phyloP scores from a whole-genome alignment of 1,140 invertebrate genomes.

The Idris sp. region DNA sequence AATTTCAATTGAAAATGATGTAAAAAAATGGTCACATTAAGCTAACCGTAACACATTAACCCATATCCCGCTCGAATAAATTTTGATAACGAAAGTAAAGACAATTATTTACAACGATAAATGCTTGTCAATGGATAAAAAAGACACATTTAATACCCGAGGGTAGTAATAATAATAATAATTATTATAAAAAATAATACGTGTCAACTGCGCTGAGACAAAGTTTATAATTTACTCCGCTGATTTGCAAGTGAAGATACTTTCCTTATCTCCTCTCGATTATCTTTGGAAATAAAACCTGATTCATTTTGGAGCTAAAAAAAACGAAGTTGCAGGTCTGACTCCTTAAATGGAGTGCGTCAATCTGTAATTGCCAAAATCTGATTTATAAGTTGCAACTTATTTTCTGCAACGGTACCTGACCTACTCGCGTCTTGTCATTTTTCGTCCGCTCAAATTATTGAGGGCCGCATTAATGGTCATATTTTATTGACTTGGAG shows the following conservation, averaged over 20 bases:
- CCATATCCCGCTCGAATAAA: constrained; percentile 34
- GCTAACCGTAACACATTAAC: constrained; percentile 38
- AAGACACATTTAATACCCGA: too few relatives aligned
- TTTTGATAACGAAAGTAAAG: constrained; percentile 47
- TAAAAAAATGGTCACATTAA: constrained; percentile 9
- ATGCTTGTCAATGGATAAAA: constrained; percentile 33
- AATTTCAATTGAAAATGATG: constrained; percentile 22
- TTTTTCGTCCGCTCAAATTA: too few relatives aligned
- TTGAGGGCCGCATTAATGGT: too few relatives aligned
- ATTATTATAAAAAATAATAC: constrained; percentile 34
- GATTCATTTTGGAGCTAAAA: too few relatives aligned
- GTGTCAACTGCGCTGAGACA: constrained; percentile 3
- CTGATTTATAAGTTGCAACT: constrained; percentile 58
- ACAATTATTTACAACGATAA: constrained; percentile 42
- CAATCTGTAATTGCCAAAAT: constrained; percentile 59
- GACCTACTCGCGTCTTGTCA: too few relatives aligned
- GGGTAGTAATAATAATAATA: too few relatives aligned
- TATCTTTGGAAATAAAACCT: constrained; percentile 31
- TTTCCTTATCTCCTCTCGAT: too few relatives aligned
- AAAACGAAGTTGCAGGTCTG: too few relatives aligned
- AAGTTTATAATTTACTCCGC: constrained; percentile 39
- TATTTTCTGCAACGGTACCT: constrained; percentile 57
- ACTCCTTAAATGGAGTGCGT: constrained; percentile 50
- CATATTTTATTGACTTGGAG: too few relatives aligned
- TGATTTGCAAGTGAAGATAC: too few relatives aligned